Evolutionary conservation across 2,797 vertebrate genomes (phyloP), one percentile per base, ranked within the genome.

Genomic region (Scolopax bukidnonensis): DNA sequence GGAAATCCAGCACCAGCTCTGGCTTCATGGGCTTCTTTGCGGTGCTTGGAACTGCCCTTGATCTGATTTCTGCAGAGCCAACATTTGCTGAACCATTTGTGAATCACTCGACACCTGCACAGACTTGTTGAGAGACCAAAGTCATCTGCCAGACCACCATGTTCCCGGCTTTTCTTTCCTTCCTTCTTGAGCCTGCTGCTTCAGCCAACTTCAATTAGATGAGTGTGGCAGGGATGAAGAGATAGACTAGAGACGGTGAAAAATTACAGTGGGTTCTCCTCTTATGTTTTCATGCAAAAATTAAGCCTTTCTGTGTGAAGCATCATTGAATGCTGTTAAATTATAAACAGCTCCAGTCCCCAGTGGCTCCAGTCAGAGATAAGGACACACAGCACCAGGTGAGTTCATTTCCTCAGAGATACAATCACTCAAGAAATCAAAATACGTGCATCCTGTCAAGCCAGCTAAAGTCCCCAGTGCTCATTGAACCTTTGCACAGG

Each of bases 111-210:
- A 71, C 3, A 4, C 93, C 84, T 91, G 91, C 69, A 93, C 74
- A 91, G 86, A 71, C 97, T 96, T 95, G 97, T 86, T 73, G 43
- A 77, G 78, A 86, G 84, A 91, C 25, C 68, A 36, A 45, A 91
- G 70, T 90, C 73, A 60, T 94, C 71, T 76, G 78, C 70, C 88
- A 96, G 93, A 64, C 67, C 83, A 73, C 53, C 84, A 12, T 56
- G 74, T 92, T 96, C 77, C 51, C 4, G 2, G 15, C 36, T 89
- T 89, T 89, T 90, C 45, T 45, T 47, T 54, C 41, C 69, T 67
- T 82, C 65, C n/a, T 56, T 82, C 47, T 78, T 38, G 41, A 47
- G 57, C 36, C 43, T 89, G 36, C 76, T 91, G 50, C 53, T 96
- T 95, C 75, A 79, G 56, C 28, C 40, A 64, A 19, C 28, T 57